phyloP scores from a whole-genome alignment of 2,888 invertebrate species.

The Cenopis cana region DNA sequence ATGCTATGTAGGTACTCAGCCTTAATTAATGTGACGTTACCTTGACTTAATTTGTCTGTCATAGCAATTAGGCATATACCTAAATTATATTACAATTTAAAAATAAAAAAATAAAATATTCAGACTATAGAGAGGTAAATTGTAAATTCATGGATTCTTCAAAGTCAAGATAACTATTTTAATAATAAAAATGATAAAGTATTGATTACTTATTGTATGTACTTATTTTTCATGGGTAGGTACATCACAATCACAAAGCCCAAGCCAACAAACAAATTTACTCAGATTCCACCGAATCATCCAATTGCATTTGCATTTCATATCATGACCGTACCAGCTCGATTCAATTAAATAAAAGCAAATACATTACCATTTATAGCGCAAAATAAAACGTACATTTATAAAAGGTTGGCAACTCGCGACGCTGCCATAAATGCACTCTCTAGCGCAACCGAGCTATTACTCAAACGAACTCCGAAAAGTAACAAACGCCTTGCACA shows the following conservation, averaged over 20 bases:
- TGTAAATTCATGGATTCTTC: not conserved
- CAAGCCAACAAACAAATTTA: slow-evolving; percentile 4
- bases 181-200: not conserved
- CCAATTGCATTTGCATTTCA: slow-evolving; percentile 37
- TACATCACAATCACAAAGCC: not conserved
- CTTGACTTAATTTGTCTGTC: not conserved
- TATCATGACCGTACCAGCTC: slow-evolving; percentile 46
- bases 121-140: no score
- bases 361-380: slow-evolving; percentile 64
- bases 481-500: slow-evolving; percentile 54
- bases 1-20: no score
- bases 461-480: slow-evolving; percentile 51
- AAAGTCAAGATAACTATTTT: not conserved
- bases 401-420: slow-evolving; percentile 76
- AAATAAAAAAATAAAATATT: not conserved
- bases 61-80: not conserved
- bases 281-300: slow-evolving; percentile 11
- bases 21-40: no score
- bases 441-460: slow-evolving; percentile 81
- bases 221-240: not conserved
- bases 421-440: slow-evolving; percentile 82
- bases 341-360: slow-evolving; percentile 50
- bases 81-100: not conserved
- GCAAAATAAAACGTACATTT: slow-evolving; percentile 65
- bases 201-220: not conserved